Evolutionary conservation across 2,888 invertebrate genomes (phyloP).

Genomic region (Cataglyphis cursor): DNA sequence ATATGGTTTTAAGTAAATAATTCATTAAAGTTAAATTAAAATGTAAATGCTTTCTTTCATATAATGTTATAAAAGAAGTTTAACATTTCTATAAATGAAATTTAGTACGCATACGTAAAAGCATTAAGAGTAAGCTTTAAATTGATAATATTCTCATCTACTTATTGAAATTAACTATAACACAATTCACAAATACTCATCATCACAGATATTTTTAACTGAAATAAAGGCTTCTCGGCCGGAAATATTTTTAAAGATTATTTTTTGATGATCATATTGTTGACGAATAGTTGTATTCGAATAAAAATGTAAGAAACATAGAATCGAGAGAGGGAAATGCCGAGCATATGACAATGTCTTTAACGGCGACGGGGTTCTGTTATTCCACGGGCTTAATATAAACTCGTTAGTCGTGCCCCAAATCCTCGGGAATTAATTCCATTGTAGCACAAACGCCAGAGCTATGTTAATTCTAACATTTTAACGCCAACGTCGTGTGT

Average conservation of each 20-base stretch:
- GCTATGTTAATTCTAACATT: conserved; percentile 75
- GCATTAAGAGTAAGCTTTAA: neutral
- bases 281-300: neutral
- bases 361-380: conserved; percentile 55
- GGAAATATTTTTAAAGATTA: neutral
- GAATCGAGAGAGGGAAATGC: neutral
- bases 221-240: neutral
- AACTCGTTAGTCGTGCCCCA: conserved; percentile 75
- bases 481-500: conserved; percentile 50
- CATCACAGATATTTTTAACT: neutral
- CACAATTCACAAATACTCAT: neutral
- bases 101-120: neutral
- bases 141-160: neutral
- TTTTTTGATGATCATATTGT: neutral
- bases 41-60: neutral
- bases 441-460: conserved; percentile 72
- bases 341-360: conserved; percentile 47
- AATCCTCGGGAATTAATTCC: conserved; percentile 78
- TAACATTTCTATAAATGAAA: neutral
- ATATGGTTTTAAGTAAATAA: neutral
- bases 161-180: neutral
- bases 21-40: neutral
- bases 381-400: conserved; percentile 64
- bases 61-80: neutral
- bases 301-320: neutral